Base-by-base conservation (phyloP, 2,888 invertebrate genomes). In the Dugesia japonica region DNA sequence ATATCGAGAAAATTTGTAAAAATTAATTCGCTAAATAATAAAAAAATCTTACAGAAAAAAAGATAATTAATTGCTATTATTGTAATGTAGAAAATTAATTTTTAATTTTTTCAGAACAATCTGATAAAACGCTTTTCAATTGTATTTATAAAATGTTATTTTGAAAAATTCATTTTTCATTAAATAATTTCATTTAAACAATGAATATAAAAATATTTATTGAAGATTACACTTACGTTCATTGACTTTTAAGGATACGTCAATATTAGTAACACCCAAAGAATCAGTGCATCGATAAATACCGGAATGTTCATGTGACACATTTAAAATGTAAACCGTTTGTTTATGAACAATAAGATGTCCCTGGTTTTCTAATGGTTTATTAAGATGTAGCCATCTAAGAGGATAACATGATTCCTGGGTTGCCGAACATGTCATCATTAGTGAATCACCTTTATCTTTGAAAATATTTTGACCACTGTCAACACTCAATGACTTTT, bases 161-260 rank as follows among this genome's bases (percentile, higher is more conserved):
- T n/a, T n/a, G n/a, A n/a, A n/a, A n/a, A n/a, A n/a, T n/a, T n/a
- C n/a, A n/a, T n/a, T n/a, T n/a, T n/a, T n/a, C n/a, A n/a, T n/a
- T n/a, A n/a, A n/a, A n/a, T n/a, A n/a, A n/a, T n/a, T n/a, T n/a
- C n/a, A n/a, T n/a, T n/a, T n/a, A n/a, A n/a, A n/a, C n/a, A n/a
- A n/a, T n/a, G n/a, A n/a, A n/a, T n/a, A n/a, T n/a, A n/a, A n/a
- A n/a, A n/a, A n/a, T n/a, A n/a, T n/a, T n/a, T n/a, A n/a, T n/a
- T n/a, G n/a, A n/a, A n/a, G n/a, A n/a, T n/a, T n/a, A n/a, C 7
- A 56, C 56, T 56, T n/a, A 56, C 56, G 56, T 56, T 56, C 56
- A 56, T 13, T 13, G 17, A 56, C 23, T 9, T 56, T n/a, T n/a
- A 56, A 4, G 1, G 56, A 20, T 13, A 56, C 20, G 23, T 56